Evolutionary conservation across 2,888 invertebrate genomes (phyloP).

Genomic region (Callyntrura sp.): DNA sequence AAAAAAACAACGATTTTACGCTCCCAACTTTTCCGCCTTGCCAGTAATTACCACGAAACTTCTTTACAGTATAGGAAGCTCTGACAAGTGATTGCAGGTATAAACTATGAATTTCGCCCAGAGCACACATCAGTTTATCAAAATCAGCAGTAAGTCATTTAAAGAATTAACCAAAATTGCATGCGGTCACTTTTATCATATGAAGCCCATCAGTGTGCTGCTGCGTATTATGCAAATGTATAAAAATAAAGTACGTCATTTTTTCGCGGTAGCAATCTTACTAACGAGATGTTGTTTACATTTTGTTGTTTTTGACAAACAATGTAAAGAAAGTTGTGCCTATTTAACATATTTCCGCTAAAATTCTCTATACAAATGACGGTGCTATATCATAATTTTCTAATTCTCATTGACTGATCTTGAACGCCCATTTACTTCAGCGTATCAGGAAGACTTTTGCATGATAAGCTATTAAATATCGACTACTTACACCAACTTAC

Average conservation of each 20-base stretch:
- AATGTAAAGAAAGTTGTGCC: conserved; percentile 1
- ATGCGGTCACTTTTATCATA: too few species aligned
- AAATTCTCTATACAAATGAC: not conserved
- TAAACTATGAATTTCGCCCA: too few species aligned
- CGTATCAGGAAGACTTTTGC: not conserved
- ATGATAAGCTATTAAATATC: too few species aligned
- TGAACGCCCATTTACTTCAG: conserved; percentile 28
- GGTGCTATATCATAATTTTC: not conserved
- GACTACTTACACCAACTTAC: too few species aligned
- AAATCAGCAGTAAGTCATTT: too few species aligned
- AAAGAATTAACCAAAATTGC: too few species aligned
- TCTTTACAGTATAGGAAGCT: too few species aligned
- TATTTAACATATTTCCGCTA: conserved; percentile 3
- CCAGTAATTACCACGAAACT: too few species aligned
- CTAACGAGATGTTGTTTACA: not conserved
- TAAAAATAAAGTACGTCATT: not conserved
- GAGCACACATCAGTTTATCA: too few species aligned
- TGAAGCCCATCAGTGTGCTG: too few species aligned
- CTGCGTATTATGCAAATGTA: not conserved
- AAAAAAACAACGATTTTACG: not conserved
- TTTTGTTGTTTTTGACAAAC: not conserved
- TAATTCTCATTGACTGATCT: conserved; percentile 2
- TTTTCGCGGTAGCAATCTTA: not conserved
- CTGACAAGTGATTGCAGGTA: too few species aligned
- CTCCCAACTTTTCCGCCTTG: too few species aligned